A percentile compares a stretch with the other conserved stretches of the same genome.
phyloP scores from a whole-genome alignment of 2,888 invertebrate genomes.

The Phrixothrix hirtus region DNA sequence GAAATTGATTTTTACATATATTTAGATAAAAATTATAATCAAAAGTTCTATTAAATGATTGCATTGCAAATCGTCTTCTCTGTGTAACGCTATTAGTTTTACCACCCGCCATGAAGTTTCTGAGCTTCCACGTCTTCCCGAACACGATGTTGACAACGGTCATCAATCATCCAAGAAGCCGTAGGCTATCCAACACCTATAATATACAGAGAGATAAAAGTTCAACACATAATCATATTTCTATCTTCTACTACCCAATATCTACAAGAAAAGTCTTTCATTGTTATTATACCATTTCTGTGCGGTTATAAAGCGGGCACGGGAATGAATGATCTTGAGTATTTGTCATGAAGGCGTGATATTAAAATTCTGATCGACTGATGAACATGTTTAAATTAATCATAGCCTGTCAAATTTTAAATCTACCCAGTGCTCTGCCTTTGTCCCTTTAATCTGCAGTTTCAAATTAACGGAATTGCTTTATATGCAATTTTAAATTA shows the following conservation, averaged over 20 bases:
- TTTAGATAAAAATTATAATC: no score
- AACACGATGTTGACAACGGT: conserved; percentile 55
- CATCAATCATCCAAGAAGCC: conserved; percentile 54
- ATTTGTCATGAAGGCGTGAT: conserved; percentile 46
- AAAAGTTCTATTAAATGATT: neutral
- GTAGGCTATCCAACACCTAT: conserved; percentile 48
- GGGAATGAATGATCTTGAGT: conserved; percentile 40
- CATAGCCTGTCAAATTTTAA: conserved; percentile 40
- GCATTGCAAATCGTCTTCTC: conserved; percentile 10
- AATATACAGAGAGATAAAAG: conserved; percentile 27
- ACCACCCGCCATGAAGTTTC: conserved; percentile 50
- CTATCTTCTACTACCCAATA: conserved; percentile 15
- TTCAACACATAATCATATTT: conserved; percentile 25
- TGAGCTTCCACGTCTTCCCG: conserved; percentile 52
- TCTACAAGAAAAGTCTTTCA: conserved; percentile 9
- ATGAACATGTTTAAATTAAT: conserved; percentile 43
- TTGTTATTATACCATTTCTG: conserved; percentile 14
- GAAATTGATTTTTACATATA: neutral
- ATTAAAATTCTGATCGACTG: conserved; percentile 45
- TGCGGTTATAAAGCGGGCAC: conserved; percentile 31
- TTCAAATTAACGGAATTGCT: no score
- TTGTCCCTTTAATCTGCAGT: neutral
- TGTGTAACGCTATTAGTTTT: conserved; percentile 53
- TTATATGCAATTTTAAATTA: no score
- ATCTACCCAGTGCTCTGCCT: conserved; percentile 23